phyloP scores from a whole-genome alignment of 2,113 vertebrate species.

The Lepisosteus osseus region DNA sequence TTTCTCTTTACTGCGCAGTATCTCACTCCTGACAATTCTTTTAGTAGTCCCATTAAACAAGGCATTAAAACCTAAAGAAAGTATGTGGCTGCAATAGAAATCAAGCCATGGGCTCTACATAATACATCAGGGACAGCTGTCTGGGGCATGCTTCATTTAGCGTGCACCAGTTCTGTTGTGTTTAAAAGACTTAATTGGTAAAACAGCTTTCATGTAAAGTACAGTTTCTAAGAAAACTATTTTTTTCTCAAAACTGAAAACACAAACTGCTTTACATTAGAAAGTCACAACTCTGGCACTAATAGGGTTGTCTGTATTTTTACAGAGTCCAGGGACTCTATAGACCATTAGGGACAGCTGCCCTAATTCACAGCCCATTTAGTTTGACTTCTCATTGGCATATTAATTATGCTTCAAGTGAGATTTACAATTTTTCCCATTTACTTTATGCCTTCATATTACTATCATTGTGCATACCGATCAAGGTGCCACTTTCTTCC shows the following conservation, averaged over 20 bases:
- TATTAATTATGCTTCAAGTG: constrained; percentile 25
- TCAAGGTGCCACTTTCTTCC: neutral
- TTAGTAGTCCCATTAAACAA: constrained; percentile 10
- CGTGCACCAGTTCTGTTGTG: neutral
- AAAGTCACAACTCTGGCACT: neutral
- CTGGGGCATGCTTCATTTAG: constrained; percentile 15
- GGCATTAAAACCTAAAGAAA: constrained; percentile 13
- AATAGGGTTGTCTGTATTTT: constrained; percentile 3
- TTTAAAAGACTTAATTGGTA: constrained; percentile 5
- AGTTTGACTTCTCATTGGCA: constrained; percentile 21
- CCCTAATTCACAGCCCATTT: constrained; percentile 29
- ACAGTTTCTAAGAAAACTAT: constrained; percentile 3
- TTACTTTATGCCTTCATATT: constrained; percentile 15
- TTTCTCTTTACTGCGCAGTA: neutral
- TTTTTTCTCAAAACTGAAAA: constrained; percentile 6
- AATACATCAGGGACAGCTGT: constrained; percentile 22
- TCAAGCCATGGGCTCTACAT: constrained; percentile 3
- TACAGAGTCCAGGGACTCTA: neutral
- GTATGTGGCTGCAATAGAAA: constrained; percentile 9
- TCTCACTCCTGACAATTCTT: constrained; percentile 6
- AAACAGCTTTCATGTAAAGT: constrained; percentile 2
- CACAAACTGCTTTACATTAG: neutral
- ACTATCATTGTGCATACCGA: constrained; percentile 1
- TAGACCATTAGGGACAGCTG: constrained; percentile 16
- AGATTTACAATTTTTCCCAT: constrained; percentile 9